These are phyloP conservation scores for Podocnemis expansa DNA, from an alignment of 2,113 vertebrate genomes.

Conservation along the genomic window DNA sequence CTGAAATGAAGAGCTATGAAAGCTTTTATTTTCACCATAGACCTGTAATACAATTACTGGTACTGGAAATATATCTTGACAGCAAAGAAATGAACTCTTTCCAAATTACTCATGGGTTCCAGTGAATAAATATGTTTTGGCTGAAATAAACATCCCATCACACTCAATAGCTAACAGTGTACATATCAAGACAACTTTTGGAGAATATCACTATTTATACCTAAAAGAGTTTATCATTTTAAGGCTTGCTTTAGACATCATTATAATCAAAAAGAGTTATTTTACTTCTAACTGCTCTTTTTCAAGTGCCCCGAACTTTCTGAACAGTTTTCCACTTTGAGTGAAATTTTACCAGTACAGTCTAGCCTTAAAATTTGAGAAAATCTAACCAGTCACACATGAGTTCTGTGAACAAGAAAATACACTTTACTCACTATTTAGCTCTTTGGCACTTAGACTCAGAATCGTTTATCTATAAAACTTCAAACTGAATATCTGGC, in stretches of 20 bases:
- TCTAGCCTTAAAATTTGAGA: not conserved
- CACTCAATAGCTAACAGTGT: not conserved
- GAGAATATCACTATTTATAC: not conserved
- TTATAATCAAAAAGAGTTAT: not conserved
- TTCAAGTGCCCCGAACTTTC: not conserved
- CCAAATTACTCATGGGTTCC: not conserved
- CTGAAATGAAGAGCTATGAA: not conserved
- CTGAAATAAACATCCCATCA: not conserved
- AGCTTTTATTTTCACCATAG: accelerated
- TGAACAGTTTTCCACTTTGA: not conserved
- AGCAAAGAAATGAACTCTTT: not conserved
- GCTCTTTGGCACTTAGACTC: not conserved
- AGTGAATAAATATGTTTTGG: not conserved
- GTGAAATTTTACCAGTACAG: not conserved
- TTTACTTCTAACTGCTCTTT: not conserved
- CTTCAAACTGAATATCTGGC: not conserved
- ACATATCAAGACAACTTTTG: not conserved
- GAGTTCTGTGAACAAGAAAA: not conserved
- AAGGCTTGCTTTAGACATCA: not conserved
- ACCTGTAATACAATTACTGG: not conserved
- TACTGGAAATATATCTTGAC: not conserved
- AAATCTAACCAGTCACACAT: not conserved
- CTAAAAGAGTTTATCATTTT: not conserved
- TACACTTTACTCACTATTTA: not conserved
- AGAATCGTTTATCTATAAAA: not conserved